A percentile compares a stretch with the other conserved stretches of the same genome.
phyloP scores from a whole-genome alignment of 2,113 vertebrate species.

The Telmatochromis brachygnathus region DNA sequence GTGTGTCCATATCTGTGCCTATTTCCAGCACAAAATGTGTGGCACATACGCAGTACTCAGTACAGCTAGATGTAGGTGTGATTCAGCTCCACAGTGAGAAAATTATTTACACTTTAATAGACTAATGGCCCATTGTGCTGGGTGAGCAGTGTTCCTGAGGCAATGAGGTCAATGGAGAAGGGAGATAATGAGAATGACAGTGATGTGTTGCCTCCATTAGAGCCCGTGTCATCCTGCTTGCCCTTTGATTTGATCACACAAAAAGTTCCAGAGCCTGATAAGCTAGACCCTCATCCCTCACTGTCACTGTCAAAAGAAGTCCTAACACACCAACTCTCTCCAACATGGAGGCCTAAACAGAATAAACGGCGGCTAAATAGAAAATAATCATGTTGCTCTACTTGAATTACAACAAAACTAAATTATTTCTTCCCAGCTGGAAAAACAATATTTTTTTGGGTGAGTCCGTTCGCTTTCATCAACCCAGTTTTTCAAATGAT shows the following conservation, averaged over 20 bases:
- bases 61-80: background rate
- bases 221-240: background rate
- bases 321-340: background rate
- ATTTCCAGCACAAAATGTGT: background rate
- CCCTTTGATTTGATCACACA: constrained; percentile 42
- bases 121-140: constrained; percentile 3
- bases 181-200: constrained; percentile 37
- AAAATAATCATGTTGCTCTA: background rate
- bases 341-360: background rate
- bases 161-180: constrained; percentile 32
- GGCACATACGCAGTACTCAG: background rate
- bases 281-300: constrained; percentile 16
- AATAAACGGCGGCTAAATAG: background rate
- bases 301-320: background rate
- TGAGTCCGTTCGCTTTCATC: background rate
- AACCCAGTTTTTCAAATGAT: background rate
- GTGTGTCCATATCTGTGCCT: background rate
- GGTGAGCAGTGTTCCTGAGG: background rate
- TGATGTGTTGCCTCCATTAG: constrained; percentile 35
- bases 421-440: background rate
- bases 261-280: background rate
- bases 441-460: background rate
- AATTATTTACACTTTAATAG: background rate
- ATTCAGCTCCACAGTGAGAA: background rate
- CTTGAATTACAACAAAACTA: background rate